Conservation (phyloP, 2,113 vertebrate genomes). For the Phoxinus phoxinus region DNA sequence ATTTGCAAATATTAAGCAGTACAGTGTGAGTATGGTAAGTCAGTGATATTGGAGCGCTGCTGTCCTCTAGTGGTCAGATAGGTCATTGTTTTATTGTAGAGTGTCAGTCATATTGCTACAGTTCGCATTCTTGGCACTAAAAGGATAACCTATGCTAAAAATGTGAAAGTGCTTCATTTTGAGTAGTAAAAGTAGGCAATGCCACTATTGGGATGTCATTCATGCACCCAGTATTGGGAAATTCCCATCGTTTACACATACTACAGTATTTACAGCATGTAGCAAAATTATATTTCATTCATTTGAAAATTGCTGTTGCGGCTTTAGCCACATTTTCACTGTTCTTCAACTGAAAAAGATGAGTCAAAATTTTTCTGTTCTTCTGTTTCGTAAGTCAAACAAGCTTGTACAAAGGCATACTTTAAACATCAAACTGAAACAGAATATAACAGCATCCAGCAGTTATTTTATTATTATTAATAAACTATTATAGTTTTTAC, state of each 20-base stretch:
- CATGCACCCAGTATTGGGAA: background rate
- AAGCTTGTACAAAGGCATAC: no score
- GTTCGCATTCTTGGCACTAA: background rate
- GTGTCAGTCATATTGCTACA: background rate
- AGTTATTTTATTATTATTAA: no score
- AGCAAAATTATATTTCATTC: background rate
- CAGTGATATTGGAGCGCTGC: background rate
- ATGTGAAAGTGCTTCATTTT: background rate
- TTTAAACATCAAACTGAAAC: no score
- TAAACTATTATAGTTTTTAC: no score
- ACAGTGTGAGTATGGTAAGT: background rate
- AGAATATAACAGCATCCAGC: no score
- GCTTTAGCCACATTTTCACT: background rate
- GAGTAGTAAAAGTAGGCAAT: background rate
- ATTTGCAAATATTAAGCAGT: background rate
- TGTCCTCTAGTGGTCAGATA: constrained; percentile 28
- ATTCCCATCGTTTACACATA: background rate
- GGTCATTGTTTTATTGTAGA: background rate
- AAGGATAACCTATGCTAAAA: background rate
- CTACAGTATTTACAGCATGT: background rate
- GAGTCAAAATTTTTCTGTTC: no score
- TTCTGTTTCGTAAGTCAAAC: no score
- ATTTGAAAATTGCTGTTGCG: no score
- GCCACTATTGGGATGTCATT: background rate
- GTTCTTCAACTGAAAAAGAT: background rate